Percentiles rank a stretch among this genome's conserved stretches.
Evolutionary conservation across 2,888 invertebrate species (phyloP).

Genomic region (Epistrophe eligans): DNA sequence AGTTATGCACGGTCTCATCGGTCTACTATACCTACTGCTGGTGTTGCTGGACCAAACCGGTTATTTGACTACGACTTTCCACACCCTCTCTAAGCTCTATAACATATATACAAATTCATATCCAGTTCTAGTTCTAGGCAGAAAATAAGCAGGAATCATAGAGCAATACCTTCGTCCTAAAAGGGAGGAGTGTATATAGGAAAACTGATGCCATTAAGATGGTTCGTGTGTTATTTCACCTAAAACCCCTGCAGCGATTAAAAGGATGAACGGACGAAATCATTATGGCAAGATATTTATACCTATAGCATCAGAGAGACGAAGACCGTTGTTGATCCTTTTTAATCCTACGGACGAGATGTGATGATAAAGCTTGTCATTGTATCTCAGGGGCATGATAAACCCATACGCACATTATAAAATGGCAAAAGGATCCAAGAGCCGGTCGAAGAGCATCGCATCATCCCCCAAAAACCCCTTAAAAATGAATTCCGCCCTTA

Average conservation of each 20-base stretch:
- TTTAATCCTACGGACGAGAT: constrained; percentile 74
- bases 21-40: not conserved
- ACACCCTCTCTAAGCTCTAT: constrained; percentile 57
- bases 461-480: constrained; percentile 42
- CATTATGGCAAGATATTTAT: constrained; percentile 66
- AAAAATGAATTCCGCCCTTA: constrained; percentile 64
- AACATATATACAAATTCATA: constrained; percentile 19
- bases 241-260: constrained; percentile 68
- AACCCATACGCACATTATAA: constrained; percentile 84
- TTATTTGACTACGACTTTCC: constrained; percentile 32
- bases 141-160: constrained; percentile 1
- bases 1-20: constrained; percentile 37
- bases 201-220: constrained; percentile 67
- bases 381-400: constrained; percentile 82
- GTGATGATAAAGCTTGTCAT: constrained; percentile 83
- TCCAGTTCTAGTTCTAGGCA: not conserved
- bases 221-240: constrained; percentile 74
- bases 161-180: constrained; percentile 39
- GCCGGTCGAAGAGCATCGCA: constrained; percentile 39
- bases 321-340: constrained; percentile 73
- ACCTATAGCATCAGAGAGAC: constrained; percentile 12
- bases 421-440: constrained; percentile 81
- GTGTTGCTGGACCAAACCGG: constrained; percentile 49
- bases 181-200: constrained; percentile 32
- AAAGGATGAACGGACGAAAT: constrained; percentile 70